These are phyloP conservation scores for Aptenodytes forsteri DNA, from an alignment of 2,113 vertebrate genomes.

Conservation along the genomic window DNA sequence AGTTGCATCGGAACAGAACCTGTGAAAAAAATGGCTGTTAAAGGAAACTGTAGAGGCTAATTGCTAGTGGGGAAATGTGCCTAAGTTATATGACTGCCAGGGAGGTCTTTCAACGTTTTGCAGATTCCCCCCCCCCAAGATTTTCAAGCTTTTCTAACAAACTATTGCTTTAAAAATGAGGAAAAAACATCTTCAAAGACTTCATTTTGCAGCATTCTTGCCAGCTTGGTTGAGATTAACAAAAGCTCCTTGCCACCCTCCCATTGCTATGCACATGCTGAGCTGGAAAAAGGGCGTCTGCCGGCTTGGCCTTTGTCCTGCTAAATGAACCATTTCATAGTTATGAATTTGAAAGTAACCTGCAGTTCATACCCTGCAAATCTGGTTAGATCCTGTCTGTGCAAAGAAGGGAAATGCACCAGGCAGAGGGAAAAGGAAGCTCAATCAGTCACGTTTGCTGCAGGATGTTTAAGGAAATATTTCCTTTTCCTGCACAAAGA, in stretches of 20 bases:
- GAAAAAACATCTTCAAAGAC: constrained; percentile 57
- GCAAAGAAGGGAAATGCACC: constrained; percentile 52
- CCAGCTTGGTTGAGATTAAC: constrained; percentile 63
- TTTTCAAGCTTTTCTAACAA: constrained; percentile 4
- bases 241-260: constrained; percentile 57
- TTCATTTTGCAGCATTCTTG: constrained; percentile 56
- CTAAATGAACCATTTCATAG: constrained; percentile 61
- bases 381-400: constrained; percentile 61
- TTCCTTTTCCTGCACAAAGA: constrained; percentile 65
- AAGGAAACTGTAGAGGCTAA: background rate
- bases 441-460: constrained; percentile 53
- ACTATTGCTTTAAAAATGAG: constrained; percentile 57
- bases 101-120: background rate
- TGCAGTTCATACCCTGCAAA: constrained; percentile 47
- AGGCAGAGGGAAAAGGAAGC: constrained; percentile 59
- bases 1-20: background rate
- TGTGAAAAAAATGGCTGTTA: background rate
- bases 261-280: constrained; percentile 55
- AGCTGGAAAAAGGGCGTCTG: constrained; percentile 55
- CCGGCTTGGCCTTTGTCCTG: constrained; percentile 60
- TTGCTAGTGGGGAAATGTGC: background rate
- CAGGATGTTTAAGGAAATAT: constrained; percentile 71
- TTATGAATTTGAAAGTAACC: constrained; percentile 64
- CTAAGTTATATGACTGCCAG: background rate
- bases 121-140: background rate